phyloP scores from a whole-genome alignment of 2,113 vertebrate species.

The Spea bombifrons region DNA sequence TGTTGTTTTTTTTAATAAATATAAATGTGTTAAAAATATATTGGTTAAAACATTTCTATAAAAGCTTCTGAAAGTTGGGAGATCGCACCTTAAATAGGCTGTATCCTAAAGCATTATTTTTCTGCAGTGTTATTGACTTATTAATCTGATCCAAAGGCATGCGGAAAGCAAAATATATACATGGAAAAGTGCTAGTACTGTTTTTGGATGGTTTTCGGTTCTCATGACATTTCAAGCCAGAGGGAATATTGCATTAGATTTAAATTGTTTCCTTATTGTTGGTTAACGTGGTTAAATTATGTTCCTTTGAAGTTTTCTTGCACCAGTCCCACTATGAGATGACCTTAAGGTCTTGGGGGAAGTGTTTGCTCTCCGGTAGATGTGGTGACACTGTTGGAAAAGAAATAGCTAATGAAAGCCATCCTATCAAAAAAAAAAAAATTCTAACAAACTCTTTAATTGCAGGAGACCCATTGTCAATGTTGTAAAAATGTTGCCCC shows the following conservation, averaged over 20 bases:
- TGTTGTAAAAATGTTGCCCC: neutral
- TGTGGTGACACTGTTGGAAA: slow-evolving; percentile 3
- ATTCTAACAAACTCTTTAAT: neutral
- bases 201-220: slow-evolving; percentile 14
- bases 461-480: neutral
- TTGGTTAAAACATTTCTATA: no score
- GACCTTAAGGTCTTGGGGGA: slow-evolving; percentile 29
- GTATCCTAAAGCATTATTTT: no score
- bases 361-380: slow-evolving; percentile 5
- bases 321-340: slow-evolving; percentile 13
- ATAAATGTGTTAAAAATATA: no score
- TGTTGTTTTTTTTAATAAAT: no score
- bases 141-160: neutral
- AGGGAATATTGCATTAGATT: slow-evolving; percentile 3
- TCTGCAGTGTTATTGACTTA: neutral
- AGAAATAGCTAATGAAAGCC: slow-evolving; percentile 33
- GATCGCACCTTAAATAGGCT: no score
- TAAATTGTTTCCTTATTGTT: slow-evolving; percentile 29
- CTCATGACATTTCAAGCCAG: neutral
- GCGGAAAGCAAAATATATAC: neutral
- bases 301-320: slow-evolving; percentile 26
- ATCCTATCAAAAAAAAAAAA: neutral
- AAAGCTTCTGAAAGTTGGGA: no score
- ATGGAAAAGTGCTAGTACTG: neutral
- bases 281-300: slow-evolving; percentile 12